These are phyloP conservation scores for Perizoma flavofasciatum DNA, from an alignment of 2,888 invertebrate genomes.

Conservation along the genomic window DNA sequence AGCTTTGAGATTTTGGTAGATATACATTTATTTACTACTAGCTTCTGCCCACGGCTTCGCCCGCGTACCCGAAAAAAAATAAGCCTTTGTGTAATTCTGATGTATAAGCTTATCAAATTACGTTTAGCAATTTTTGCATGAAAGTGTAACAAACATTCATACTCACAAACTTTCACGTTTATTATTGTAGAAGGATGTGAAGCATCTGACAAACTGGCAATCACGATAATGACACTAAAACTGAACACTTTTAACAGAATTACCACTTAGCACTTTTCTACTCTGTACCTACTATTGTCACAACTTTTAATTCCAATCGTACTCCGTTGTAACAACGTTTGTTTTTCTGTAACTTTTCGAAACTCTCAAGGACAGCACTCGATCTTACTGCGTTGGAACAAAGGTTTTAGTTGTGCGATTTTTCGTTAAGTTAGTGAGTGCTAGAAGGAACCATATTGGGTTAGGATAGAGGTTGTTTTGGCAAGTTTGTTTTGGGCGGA, in stretches of 20 bases:
- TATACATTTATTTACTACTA: too few relatives aligned
- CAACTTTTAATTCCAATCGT: slow-evolving; percentile 12
- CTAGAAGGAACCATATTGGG: slow-evolving; percentile 7
- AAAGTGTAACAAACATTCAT: too few relatives aligned
- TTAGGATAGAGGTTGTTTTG: slow-evolving; percentile 7
- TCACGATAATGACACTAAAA: slow-evolving; percentile 20
- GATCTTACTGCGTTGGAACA: slow-evolving; percentile 12
- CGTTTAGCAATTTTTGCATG: too few relatives aligned
- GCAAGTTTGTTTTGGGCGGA: neutral
- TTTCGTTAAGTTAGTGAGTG: slow-evolving; percentile 3
- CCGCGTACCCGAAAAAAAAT: too few relatives aligned
- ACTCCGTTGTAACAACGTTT: slow-evolving; percentile 13
- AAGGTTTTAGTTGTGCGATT: slow-evolving; percentile 7
- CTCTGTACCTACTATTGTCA: too few relatives aligned
- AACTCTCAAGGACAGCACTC: slow-evolving; percentile 1
- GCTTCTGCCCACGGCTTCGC: too few relatives aligned
- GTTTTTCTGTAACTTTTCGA: slow-evolving; percentile 7
- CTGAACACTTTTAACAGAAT: slow-evolving; percentile 25
- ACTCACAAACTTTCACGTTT: too few relatives aligned
- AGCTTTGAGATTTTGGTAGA: too few relatives aligned
- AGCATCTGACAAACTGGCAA: slow-evolving; percentile 15
- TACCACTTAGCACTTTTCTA: slow-evolving; percentile 24
- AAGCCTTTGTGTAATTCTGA: too few relatives aligned
- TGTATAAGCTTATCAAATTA: too few relatives aligned
- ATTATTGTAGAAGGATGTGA: too few relatives aligned